phyloP scores from a whole-genome alignment of 1,140 invertebrate species.

The Procambarus clarkii region DNA sequence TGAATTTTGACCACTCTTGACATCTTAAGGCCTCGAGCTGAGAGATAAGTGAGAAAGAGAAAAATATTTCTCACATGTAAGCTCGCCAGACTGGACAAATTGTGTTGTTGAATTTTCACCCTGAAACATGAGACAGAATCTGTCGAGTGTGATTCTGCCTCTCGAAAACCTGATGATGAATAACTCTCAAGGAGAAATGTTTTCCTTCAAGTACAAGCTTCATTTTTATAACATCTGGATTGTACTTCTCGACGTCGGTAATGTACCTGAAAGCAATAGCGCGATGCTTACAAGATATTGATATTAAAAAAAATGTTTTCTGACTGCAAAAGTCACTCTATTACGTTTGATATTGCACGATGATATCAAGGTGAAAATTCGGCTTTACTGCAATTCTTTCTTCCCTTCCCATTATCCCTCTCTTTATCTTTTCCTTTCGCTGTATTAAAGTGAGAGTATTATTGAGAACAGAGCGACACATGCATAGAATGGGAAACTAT shows the following conservation, averaged over 20 bases:
- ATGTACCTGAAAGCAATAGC: not conserved
- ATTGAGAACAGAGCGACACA: no score
- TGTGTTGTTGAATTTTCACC: slow-evolving; percentile 34
- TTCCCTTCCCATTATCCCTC: no score
- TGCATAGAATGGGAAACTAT: no score
- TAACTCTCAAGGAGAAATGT: not conserved
- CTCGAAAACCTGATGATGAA: slow-evolving; percentile 29
- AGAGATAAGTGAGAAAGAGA: not conserved
- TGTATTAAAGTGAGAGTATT: no score
- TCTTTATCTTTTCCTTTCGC: no score
- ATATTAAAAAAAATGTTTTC: no score
- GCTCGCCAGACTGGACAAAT: slow-evolving; percentile 27
- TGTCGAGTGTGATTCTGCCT: slow-evolving; percentile 15
- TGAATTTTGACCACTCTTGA: not conserved
- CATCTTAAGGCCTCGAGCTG: not conserved
- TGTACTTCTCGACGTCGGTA: not conserved
- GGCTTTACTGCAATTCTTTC: no score
- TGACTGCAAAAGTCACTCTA: no score
- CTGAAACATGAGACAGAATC: not conserved
- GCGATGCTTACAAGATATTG: not conserved
- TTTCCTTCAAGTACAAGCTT: not conserved
- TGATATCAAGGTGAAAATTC: no score
- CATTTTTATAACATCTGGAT: no score
- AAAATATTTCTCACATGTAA: slow-evolving; percentile 28
- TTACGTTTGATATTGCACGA: no score